phyloP scores from a whole-genome alignment of 2,113 vertebrate genomes.

The Dendrocopos noguchii region DNA sequence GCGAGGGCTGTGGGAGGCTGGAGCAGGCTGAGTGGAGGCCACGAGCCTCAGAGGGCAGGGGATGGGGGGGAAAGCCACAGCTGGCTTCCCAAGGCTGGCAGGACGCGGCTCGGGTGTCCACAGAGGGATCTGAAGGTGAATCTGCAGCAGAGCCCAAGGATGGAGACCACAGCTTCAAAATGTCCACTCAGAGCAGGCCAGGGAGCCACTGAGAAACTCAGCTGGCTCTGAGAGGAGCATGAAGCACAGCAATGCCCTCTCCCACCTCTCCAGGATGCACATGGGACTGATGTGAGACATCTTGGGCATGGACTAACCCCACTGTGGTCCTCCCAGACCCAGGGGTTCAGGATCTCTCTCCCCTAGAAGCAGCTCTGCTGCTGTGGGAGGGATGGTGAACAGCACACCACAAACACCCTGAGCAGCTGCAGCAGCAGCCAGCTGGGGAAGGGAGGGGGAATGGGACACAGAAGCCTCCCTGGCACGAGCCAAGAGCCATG shows the following conservation, averaged over 20 bases:
- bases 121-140: neutral
- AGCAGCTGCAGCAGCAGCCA: neutral
- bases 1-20: neutral
- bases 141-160: neutral
- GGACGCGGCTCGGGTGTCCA: neutral
- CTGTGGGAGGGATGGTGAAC: neutral
- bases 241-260: neutral
- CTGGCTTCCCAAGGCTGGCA: fast-evolving
- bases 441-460: neutral
- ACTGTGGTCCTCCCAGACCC: neutral
- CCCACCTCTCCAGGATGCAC: neutral
- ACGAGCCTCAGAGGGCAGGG: fast-evolving
- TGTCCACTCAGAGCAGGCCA: too few species aligned
- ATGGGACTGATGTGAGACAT: neutral
- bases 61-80: neutral
- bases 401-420: fast-evolving
- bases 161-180: neutral
- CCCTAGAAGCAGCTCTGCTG: neutral
- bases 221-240: neutral
- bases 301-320: neutral
- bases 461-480: neutral
- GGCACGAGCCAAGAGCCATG: neutral
- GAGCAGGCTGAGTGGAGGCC: too few species aligned
- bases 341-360: neutral
- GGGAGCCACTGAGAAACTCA: neutral